A percentile compares a stretch with the other conserved stretches of the same genome.
Evolutionary conservation across 2,113 vertebrate genomes (phyloP).

Genomic region (Rhea pennata): DNA sequence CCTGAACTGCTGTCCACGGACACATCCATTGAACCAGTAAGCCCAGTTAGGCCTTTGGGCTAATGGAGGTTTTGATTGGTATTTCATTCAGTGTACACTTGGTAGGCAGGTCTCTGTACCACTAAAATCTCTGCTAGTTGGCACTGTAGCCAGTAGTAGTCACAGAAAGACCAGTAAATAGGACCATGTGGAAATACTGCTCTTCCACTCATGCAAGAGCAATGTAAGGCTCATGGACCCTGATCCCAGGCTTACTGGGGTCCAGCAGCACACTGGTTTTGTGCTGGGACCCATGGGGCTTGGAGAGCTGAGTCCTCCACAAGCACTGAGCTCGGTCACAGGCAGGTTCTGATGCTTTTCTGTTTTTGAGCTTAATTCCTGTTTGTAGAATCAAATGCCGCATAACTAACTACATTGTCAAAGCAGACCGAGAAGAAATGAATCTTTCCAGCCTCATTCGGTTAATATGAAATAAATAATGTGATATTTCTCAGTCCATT

Average conservation of each 20-base stretch:
- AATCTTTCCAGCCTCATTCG: slow-evolving; percentile 28
- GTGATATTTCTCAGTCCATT: slow-evolving; percentile 23
- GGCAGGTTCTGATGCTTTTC: not conserved
- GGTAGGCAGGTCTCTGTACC: not conserved
- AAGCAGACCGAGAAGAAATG: slow-evolving; percentile 40
- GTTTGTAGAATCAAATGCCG: not conserved
- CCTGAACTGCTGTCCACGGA: not conserved
- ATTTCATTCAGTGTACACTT: not conserved
- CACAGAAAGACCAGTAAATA: not conserved
- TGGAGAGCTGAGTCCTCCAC: fast-evolving
- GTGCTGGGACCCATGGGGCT: fast-evolving
- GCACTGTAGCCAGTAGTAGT: not conserved
- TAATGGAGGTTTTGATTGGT: not conserved
- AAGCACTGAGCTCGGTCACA: not conserved
- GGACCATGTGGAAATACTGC: not conserved
- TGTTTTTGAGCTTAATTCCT: not conserved
- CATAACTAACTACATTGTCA: slow-evolving; percentile 38
- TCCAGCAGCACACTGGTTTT: not conserved
- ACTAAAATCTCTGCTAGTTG: not conserved
- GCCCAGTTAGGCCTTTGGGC: not conserved
- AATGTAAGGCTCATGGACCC: fast-evolving
- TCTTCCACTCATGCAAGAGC: not conserved
- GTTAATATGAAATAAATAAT: slow-evolving; percentile 48
- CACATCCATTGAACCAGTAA: not conserved
- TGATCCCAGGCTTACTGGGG: not conserved